phyloP scores from a whole-genome alignment of 1,140 invertebrate genomes.

The Papilio xuthus region DNA sequence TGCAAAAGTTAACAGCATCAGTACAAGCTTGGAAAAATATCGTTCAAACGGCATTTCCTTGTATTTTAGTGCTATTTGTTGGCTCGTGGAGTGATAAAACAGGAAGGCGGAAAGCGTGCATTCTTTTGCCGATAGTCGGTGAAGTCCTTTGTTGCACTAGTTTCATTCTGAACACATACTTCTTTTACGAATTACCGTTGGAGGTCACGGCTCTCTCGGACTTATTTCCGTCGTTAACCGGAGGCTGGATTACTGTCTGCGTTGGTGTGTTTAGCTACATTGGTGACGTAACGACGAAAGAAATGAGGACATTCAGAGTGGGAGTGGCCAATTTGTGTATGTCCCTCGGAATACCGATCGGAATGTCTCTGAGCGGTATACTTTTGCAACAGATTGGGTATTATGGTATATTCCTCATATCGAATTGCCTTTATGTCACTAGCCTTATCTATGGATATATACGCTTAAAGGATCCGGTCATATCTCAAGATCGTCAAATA shows the following conservation, averaged over 20 bases:
- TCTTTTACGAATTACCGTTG: conserved; percentile 80
- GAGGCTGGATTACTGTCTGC: conserved; percentile 82
- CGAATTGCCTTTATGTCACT: conserved; percentile 74
- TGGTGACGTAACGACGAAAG: conserved; percentile 82
- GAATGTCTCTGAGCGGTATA: conserved; percentile 78
- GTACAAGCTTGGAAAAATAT: conserved; percentile 83
- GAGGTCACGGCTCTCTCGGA: conserved; percentile 81
- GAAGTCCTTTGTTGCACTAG: conserved; percentile 78
- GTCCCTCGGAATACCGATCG: conserved; percentile 77
- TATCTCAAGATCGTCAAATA: conserved; percentile 69
- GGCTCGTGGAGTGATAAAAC: conserved; percentile 84
- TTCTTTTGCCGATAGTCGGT: conserved; percentile 81
- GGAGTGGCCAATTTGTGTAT: conserved; percentile 83
- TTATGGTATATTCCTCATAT: conserved; percentile 79
- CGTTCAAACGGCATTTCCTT: conserved; percentile 81
- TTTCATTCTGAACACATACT: conserved; percentile 81
- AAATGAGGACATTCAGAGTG: conserved; percentile 82
- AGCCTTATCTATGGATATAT: conserved; percentile 78
- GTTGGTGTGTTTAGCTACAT: conserved; percentile 84
- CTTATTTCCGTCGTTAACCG: conserved; percentile 82
- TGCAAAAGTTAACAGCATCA: conserved; percentile 82
- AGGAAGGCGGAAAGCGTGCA: conserved; percentile 83
- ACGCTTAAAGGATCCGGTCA: conserved; percentile 74
- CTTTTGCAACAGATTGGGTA: conserved; percentile 76
- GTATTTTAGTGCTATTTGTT: conserved; percentile 82